Base-by-base conservation (phyloP, 92 coral and sea anemone genomes). In the Nematostella vectensis region DNA sequence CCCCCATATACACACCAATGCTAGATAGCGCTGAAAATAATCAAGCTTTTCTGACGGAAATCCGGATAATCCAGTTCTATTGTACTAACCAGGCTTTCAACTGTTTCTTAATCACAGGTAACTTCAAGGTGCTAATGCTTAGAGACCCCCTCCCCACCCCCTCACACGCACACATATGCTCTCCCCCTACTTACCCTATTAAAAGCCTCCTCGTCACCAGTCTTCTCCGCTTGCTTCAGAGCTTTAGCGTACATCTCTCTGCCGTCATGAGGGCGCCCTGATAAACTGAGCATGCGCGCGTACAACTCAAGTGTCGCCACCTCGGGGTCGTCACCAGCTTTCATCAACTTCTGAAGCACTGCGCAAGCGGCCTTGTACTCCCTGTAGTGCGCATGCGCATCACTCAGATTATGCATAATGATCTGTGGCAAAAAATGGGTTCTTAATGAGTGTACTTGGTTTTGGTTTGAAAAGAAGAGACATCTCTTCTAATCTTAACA, bases 261-360 rank as follows among this genome's bases (percentile, higher is more conserved):
- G 4, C 84, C 76, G 50, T 88, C 87, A 10, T 77, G 64, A 11
- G 69, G 37, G 17, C 74, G 40, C 3, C 94, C 94, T 29, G 81
- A 63, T 63, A 88, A 47, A 0, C 91, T 81, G 36, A 83, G 69
- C 0, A 65, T 74, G 2, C 80, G 79, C 1, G 84, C 96, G 58
- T 74, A 84, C 17, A 38, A 37, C 12, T 58, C 64, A 17, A 72
- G 43, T 11, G 61, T 56, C 2, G 9, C 30, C 8, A 48, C 55
- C 31, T 88, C 83, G n/a, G n/a, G n/a, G 11, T 54, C 68, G 4
- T 78, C 63, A 44, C 63, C 72, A 39, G 67, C 59, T 3, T 57
- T 68, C 12, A 83, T 27, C 0, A 88, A 69, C 48, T 83, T 75
- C 56, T 67, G 56, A 52, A 61, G 74, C 24, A 68, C 42, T 31